phyloP scores from a whole-genome alignment of 2,888 invertebrate species.

The Melinopterus prodromus region DNA sequence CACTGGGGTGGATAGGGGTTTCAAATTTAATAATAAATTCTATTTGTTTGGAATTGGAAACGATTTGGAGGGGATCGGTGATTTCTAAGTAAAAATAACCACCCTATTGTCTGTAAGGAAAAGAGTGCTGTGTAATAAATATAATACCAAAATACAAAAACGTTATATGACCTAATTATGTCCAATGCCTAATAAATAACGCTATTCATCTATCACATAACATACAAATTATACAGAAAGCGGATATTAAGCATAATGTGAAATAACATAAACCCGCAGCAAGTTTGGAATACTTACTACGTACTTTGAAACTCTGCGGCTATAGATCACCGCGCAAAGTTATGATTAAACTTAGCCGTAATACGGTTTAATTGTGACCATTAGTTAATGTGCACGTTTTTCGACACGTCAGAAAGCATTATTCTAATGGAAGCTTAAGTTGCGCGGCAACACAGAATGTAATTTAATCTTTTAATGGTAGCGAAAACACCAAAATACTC shows the following conservation, averaged over 20 bases:
- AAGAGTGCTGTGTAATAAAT: too few species aligned
- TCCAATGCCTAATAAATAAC: neutral
- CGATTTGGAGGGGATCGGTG: too few species aligned
- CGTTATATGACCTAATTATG: too few species aligned
- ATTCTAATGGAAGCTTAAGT: neutral
- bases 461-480: too few species aligned
- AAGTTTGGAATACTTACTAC: neutral
- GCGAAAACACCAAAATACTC: too few species aligned
- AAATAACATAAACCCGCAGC: neutral
- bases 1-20: too few species aligned
- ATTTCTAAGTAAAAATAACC: too few species aligned
- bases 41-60: too few species aligned
- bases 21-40: too few species aligned
- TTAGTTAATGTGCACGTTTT: neutral
- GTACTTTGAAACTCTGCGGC: neutral
- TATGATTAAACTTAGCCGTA: neutral
- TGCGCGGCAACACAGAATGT: neutral
- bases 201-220: neutral
- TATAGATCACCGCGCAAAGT: neutral
- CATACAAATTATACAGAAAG: neutral
- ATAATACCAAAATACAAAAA: too few species aligned
- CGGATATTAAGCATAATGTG: neutral
- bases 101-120: too few species aligned
- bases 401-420: too few species aligned
- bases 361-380: neutral